phyloP scores from a whole-genome alignment of 2,113 vertebrate genomes.

The Echinops telfairi region DNA sequence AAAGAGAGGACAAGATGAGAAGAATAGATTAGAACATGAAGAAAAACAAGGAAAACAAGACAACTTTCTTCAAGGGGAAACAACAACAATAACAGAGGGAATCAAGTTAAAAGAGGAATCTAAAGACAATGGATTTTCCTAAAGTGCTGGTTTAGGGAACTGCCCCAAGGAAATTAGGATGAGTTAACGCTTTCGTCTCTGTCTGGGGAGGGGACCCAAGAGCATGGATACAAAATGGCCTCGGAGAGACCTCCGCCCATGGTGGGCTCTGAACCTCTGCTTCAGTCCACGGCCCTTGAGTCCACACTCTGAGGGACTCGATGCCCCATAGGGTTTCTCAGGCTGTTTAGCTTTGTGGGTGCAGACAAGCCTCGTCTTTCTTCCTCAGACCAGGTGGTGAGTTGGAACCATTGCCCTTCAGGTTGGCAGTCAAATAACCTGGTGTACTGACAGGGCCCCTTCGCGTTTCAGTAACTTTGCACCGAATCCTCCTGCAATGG shows the following conservation, averaged over 20 bases:
- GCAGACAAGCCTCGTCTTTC: no score
- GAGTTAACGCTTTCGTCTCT: neutral
- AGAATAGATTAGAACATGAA: conserved; percentile 76
- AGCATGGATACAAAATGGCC: neutral
- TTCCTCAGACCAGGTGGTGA: neutral
- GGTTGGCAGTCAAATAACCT: neutral
- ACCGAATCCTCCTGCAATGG: neutral
- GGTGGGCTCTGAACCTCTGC: neutral
- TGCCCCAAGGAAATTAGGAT: conserved; percentile 18
- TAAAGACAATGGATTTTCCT: conserved; percentile 62
- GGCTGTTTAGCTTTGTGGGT: no score
- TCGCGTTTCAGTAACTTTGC: no score
- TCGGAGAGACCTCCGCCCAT: neutral
- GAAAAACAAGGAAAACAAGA: conserved; percentile 68
- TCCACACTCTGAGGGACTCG: no score
- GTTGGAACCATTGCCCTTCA: neutral
- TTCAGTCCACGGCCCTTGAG: no score
- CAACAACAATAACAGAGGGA: conserved; percentile 51
- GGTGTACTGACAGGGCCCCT: no score
- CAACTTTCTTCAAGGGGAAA: conserved; percentile 68
- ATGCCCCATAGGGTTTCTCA: no score
- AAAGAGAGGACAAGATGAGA: conserved; percentile 75
- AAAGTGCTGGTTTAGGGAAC: conserved; percentile 16
- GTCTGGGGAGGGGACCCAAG: neutral
- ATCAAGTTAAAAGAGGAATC: conserved; percentile 64